Percentiles rank a stretch among this genome's conserved stretches.
phyloP scores from a whole-genome alignment of 53 echinoderm and acorn worm genomes.

The Antedon mediterranea region DNA sequence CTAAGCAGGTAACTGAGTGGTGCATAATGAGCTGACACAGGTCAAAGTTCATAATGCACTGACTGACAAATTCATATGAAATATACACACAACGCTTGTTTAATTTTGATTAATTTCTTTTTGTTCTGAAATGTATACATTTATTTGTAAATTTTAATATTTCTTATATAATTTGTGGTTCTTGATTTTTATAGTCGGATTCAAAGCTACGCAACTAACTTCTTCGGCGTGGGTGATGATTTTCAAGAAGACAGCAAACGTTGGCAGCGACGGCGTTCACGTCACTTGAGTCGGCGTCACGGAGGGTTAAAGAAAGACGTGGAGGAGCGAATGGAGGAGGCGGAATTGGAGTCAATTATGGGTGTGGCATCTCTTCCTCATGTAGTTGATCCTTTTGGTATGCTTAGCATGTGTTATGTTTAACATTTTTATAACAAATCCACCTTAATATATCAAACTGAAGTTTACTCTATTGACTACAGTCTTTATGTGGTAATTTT shows the following conservation, averaged over 20 bases:
- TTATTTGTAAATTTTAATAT: neutral
- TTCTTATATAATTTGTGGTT: neutral
- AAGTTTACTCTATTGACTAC: too few relatives aligned
- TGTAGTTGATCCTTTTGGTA: conserved; percentile 86
- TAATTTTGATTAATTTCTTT: too few relatives aligned
- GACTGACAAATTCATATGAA: too few relatives aligned
- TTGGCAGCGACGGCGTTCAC: conserved; percentile 64
- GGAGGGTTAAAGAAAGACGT: conserved; percentile 66
- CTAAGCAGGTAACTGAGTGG: too few relatives aligned
- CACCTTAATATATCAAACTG: neutral
- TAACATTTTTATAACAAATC: neutral
- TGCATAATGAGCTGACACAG: too few relatives aligned
- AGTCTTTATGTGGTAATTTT: too few relatives aligned
- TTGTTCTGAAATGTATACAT: too few relatives aligned
- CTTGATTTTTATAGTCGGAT: conserved; percentile 43
- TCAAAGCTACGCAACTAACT: conserved; percentile 75
- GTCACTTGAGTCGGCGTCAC: conserved; percentile 74
- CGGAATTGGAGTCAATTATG: conserved; percentile 30
- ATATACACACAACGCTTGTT: too few relatives aligned
- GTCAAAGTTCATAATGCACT: too few relatives aligned
- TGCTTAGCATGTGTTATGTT: neutral
- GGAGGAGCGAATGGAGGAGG: conserved; percentile 35
- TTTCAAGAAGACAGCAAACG: conserved; percentile 59
- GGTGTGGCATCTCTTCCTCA: conserved; percentile 31
- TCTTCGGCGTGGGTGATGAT: conserved; percentile 95